Conservation (phyloP, 2,888 invertebrate genomes). For the Phymatocera aterrima region DNA sequence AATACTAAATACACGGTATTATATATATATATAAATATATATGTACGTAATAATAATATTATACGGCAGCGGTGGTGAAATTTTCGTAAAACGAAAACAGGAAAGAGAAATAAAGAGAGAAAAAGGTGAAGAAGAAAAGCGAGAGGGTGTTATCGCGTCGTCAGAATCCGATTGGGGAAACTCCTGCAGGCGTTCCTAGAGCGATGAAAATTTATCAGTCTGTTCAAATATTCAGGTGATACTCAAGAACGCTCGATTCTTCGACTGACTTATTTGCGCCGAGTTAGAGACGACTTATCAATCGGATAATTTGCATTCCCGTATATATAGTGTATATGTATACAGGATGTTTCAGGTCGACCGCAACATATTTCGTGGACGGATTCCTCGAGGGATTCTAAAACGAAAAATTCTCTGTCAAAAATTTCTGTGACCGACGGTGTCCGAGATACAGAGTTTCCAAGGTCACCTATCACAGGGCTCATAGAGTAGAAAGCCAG, state of each 20-base stretch:
- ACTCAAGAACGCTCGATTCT: background rate
- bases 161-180: slow-evolving; percentile 18
- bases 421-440: no score
- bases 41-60: background rate
- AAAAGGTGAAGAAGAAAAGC: background rate
- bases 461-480: no score
- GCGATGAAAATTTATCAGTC: slow-evolving; percentile 28
- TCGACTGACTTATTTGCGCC: background rate
- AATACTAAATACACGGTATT: no score
- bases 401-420: no score
- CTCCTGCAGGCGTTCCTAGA: background rate
- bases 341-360: no score
- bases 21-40: background rate
- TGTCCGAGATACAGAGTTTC: no score
- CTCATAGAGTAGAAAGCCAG: no score
- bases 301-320: slow-evolving; percentile 2
- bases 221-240: slow-evolving; percentile 29
- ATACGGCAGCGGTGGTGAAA: background rate
- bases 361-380: no score
- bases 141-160: slow-evolving; percentile 14
- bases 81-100: no score
- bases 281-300: background rate
- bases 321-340: background rate
- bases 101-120: background rate
- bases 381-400: no score